Percentiles rank a stretch among this genome's conserved stretches.
These are phyloP conservation scores for Melanaphis sacchari DNA, from an alignment of 1,140 invertebrate species.

Conservation along the genomic window DNA sequence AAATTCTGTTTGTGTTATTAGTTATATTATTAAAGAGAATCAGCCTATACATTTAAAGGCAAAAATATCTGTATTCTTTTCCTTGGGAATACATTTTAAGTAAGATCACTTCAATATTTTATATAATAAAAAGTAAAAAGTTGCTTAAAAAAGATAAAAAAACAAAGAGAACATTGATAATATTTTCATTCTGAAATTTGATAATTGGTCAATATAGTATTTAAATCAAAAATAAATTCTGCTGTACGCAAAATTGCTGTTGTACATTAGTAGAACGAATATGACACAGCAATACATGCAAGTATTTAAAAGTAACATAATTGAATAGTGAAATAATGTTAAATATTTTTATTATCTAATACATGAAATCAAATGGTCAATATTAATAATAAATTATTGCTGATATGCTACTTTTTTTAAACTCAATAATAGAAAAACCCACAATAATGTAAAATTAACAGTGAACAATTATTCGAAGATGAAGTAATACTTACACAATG, in stretches of 20 bases:
- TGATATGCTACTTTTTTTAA: background rate
- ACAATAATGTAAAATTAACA: background rate
- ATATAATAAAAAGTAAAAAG: too few relatives aligned
- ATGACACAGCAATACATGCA: background rate
- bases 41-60: background rate
- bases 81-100: too few relatives aligned
- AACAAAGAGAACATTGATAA: background rate
- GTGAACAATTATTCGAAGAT: background rate
- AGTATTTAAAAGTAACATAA: background rate
- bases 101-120: too few relatives aligned
- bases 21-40: background rate
- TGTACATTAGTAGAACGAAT: too few relatives aligned
- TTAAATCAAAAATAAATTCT: background rate
- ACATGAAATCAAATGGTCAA: background rate
- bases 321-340: background rate
- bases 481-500: slow-evolving; percentile 82
- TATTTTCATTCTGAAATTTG: background rate
- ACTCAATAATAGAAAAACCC: background rate
- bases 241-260: too few relatives aligned
- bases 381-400: background rate
- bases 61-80: too few relatives aligned
- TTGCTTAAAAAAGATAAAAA: background rate
- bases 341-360: background rate
- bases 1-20: background rate
- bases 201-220: background rate